Percentiles rank a stretch among this genome's conserved stretches.
Evolutionary conservation across 1,140 invertebrate species (phyloP).

Genomic region (Ceratina japonica): DNA sequence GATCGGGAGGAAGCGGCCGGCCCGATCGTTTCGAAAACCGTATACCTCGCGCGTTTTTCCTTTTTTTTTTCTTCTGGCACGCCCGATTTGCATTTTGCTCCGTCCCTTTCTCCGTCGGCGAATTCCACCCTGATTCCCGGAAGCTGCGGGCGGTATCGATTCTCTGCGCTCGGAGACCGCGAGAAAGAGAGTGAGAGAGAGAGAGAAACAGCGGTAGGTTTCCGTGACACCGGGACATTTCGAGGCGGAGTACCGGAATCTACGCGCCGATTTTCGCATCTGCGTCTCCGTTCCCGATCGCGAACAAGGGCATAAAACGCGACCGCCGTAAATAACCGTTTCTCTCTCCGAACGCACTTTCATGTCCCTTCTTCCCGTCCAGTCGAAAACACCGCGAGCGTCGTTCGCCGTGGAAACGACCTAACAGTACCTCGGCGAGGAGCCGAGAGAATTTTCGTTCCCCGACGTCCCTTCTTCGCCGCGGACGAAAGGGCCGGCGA

Average conservation of each 20-base stretch:
- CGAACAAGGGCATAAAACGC: slow-evolving; percentile 52
- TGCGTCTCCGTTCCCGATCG: slow-evolving; percentile 37
- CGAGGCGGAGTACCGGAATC: slow-evolving; percentile 15
- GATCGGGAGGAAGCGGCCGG: slow-evolving; percentile 8
- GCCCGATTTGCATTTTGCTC: slow-evolving; percentile 32
- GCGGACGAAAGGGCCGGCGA: background rate
- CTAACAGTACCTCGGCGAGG: background rate
- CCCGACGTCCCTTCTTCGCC: background rate
- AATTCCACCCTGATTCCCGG: slow-evolving; percentile 56
- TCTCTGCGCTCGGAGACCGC: background rate
- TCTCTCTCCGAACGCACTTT: background rate
- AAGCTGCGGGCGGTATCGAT: slow-evolving; percentile 63
- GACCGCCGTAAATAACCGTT: slow-evolving; percentile 42
- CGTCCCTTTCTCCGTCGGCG: slow-evolving; percentile 24
- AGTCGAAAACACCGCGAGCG: background rate
- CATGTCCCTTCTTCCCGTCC: background rate
- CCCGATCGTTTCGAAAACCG: slow-evolving; percentile 18
- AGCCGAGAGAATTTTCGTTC: slow-evolving; percentile 21
- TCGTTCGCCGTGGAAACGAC: slow-evolving; percentile 12
- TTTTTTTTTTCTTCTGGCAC: slow-evolving; percentile 3
- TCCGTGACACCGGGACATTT: slow-evolving; percentile 34
- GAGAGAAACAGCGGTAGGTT: slow-evolving; percentile 23
- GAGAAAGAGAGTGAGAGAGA: no score
- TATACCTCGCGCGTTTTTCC: background rate
- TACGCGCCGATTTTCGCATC: slow-evolving; percentile 37